A percentile compares a stretch with the other conserved stretches of the same genome.
These are phyloP conservation scores for Drosophila neocordata DNA, from an alignment of 1,140 invertebrate species.

Conservation along the genomic window DNA sequence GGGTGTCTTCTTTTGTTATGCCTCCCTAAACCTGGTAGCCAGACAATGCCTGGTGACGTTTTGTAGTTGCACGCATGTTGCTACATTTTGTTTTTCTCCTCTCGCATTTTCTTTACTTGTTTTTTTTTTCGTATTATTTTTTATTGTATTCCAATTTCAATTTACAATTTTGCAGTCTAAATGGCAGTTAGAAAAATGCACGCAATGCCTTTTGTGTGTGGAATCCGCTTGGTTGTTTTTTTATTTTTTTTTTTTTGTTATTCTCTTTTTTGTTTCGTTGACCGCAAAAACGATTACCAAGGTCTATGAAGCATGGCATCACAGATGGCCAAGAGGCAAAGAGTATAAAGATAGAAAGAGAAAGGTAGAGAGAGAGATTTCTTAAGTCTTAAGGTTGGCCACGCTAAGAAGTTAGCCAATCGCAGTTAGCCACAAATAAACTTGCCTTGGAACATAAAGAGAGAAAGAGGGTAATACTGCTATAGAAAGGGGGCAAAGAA, in stretches of 20 bases:
- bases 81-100: neutral
- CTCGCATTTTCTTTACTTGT: neutral
- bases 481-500: neutral
- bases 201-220: conserved; percentile 14
- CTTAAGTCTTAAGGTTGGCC: neutral
- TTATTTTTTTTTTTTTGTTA: neutral
- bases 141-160: conserved; percentile 8
- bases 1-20: neutral
- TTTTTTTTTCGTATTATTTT: neutral
- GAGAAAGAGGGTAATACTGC: neutral
- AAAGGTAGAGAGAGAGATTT: neutral
- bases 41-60: conserved; percentile 7
- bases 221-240: neutral
- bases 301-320: conserved; percentile 18
- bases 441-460: neutral
- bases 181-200: conserved; percentile 22
- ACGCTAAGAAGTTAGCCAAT: conserved; percentile 3
- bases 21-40: neutral
- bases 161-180: conserved; percentile 21
- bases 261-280: neutral
- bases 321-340: neutral
- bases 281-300: conserved; percentile 19
- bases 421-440: neutral
- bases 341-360: neutral
- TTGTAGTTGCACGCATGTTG: conserved; percentile 4